Evolutionary conservation across 2,888 invertebrate genomes (phyloP).

Genomic region (Hirtodrosophila duncani): DNA sequence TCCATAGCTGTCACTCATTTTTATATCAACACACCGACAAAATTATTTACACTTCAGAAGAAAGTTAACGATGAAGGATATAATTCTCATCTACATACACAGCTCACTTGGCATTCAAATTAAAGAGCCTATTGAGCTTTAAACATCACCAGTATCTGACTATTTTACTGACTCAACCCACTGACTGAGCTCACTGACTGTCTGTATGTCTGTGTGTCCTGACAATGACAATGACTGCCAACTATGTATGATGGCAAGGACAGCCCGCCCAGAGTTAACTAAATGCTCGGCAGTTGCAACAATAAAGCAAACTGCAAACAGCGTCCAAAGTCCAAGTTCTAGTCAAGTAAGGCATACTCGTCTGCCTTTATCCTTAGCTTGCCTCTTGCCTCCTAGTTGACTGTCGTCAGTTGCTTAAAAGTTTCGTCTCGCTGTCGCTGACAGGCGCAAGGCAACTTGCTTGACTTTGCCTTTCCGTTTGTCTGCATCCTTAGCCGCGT

Average conservation of each 20-base stretch:
- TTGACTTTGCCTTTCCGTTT: slow-evolving; percentile 38
- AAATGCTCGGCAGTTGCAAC: slow-evolving; percentile 66
- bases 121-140: slow-evolving; percentile 27
- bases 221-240: slow-evolving; percentile 23
- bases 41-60: no score
- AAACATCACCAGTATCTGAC: background rate
- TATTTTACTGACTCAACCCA: slow-evolving; percentile 14
- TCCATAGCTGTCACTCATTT: no score
- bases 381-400: slow-evolving; percentile 25
- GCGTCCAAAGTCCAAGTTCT: background rate
- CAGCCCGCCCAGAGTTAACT: slow-evolving; percentile 62
- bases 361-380: no score
- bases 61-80: slow-evolving; percentile 1
- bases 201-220: slow-evolving; percentile 17
- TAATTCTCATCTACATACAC: no score
- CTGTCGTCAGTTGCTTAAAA: slow-evolving; percentile 44
- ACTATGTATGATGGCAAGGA: slow-evolving; percentile 26
- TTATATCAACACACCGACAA: no score
- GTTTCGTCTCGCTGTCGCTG: slow-evolving; percentile 48
- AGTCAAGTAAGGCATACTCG: no score
- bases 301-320: slow-evolving; percentile 16
- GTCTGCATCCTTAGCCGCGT: no score
- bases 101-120: slow-evolving; percentile 13
- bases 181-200: slow-evolving; percentile 10
- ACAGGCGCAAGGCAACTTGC: slow-evolving; percentile 47